Evolutionary conservation across 2,113 vertebrate genomes (phyloP).

Genomic region (Campylomormyrus tamandua): DNA sequence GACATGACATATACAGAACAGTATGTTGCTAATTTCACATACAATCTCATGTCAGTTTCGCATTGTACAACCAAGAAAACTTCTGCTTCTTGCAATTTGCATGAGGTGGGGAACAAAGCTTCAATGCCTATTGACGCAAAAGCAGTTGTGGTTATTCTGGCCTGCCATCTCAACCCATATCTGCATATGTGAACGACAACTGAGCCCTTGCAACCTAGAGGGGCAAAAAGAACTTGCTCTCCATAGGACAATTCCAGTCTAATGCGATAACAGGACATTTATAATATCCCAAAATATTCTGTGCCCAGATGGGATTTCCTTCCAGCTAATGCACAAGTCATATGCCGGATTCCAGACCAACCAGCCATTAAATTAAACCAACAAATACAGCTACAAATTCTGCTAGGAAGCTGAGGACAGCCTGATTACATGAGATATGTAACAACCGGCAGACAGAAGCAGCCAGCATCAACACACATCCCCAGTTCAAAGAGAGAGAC

Average conservation of each 20-base stretch:
- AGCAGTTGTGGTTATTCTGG: not conserved
- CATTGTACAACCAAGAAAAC: not conserved
- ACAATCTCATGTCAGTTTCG: not conserved
- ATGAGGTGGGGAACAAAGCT: not conserved
- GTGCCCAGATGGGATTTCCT: not conserved
- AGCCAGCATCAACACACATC: not conserved
- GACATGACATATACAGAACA: not conserved
- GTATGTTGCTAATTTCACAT: not conserved
- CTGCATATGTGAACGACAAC: not conserved
- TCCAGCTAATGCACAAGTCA: not conserved
- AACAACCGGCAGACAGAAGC: not conserved
- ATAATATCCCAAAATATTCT: not conserved
- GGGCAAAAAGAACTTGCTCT: not conserved
- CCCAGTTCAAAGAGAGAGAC: not conserved
- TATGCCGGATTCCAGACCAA: not conserved
- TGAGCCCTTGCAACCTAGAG: not conserved
- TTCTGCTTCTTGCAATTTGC: not conserved
- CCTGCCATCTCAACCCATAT: not conserved
- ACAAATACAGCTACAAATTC: not conserved
- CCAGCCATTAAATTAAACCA: not conserved
- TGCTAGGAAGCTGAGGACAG: not conserved
- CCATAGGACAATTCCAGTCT: not conserved
- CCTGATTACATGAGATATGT: not conserved
- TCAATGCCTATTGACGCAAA: not conserved
- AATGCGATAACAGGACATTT: not conserved